These are phyloP conservation scores for Parazoanthus atlanticus DNA, from an alignment of 92 coral and sea anemone species.

Conservation along the genomic window DNA sequence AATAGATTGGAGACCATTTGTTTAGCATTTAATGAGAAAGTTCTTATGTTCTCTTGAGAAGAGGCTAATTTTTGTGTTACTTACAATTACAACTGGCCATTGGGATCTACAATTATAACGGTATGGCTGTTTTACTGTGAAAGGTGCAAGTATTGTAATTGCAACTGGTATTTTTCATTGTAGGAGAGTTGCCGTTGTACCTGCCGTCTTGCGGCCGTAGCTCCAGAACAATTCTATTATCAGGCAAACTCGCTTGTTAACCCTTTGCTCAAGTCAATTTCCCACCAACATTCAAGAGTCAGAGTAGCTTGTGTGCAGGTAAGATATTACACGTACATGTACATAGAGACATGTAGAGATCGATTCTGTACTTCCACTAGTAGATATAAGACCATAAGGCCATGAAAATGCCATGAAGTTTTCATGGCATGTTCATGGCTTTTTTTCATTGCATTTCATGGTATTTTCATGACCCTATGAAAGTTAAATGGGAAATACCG, in stretches of 20 bases:
- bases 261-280: conserved; percentile 79
- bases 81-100: too few relatives aligned
- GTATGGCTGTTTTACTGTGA: background rate
- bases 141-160: background rate
- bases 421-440: too few relatives aligned
- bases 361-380: background rate
- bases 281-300: conserved; percentile 98
- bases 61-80: too few relatives aligned
- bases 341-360: background rate
- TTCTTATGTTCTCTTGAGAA: too few relatives aligned
- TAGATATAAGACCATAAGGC: too few relatives aligned
- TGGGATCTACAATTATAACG: too few relatives aligned
- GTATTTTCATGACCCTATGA: too few relatives aligned
- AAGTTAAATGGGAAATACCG: too few relatives aligned
- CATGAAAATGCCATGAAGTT: too few relatives aligned
- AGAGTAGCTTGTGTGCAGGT: conserved; percentile 93
- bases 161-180: background rate
- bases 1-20: too few relatives aligned
- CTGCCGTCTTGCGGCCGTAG: conserved; percentile 79
- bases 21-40: too few relatives aligned
- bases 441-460: too few relatives aligned
- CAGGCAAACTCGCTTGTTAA: conserved; percentile 94
- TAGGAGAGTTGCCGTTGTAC: conserved; percentile 95
- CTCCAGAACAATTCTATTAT: conserved; percentile 93
- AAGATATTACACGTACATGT: background rate